Evolutionary conservation across 2,113 vertebrate species (phyloP), one percentile per base, ranked within the genome.

Genomic region (Acanthochromis polyacanthus): DNA sequence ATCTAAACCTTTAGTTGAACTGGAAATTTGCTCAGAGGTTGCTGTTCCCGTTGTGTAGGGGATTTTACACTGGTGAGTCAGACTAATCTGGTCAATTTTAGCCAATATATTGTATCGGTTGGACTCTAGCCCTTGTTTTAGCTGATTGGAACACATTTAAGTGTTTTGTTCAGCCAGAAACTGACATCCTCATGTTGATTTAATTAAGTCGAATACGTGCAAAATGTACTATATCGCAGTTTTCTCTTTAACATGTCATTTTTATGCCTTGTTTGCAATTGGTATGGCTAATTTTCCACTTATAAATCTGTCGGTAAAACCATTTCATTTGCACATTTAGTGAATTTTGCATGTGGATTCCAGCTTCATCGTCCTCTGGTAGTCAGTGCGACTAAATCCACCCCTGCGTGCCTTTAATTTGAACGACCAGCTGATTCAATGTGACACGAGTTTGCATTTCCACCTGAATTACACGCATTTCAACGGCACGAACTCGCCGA

Each of bases 401-500:
- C 64, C 53, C 45, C 11, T 43, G 59, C 38, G 48, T 50, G n/a
- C 4, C 53, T 25, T 55, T 22, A 30, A 22, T 48, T 17, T 56
- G 36, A 3, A 60, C 52, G 50, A 58, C 28, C 19, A 23, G 1
- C 61, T 59, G 58, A 78, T 70, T 83, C 40, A 65, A 12, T 55
- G 64, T 57, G 55, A 57, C 71, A 50, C 0, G 15, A 0, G 12
- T 46, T 30, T 7, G 28, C 64, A 66, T 78, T 73, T 58, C 1
- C 58, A 72, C 69, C 62, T 65, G 59, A 65, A 56, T 57, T 23
- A 51, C 50, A 48, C 45, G 6, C 1, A 4, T 62, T 25, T 74
- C 52, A 48, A 61, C 36, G 10, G 3, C 14, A 4, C 43, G 52
- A 19, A 52, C 69, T 69, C 28, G 16, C 25, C 71, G 40, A 46